Evolutionary conservation across 2,113 vertebrate genomes (phyloP), one percentile per base, ranked within the genome.

Genomic region (Oxyura jamaicensis): DNA sequence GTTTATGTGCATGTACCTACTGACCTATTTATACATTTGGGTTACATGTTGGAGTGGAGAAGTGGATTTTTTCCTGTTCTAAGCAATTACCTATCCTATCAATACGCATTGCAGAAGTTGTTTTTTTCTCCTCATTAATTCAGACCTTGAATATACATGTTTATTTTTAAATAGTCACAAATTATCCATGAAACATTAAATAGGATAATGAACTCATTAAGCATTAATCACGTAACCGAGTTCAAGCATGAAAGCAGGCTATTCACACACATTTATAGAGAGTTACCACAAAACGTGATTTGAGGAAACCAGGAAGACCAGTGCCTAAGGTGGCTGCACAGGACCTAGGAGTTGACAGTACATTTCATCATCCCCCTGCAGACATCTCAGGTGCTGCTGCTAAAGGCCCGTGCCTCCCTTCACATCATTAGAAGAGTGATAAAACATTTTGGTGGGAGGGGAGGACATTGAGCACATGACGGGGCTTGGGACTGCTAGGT

Each of bases 171-270:
- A 86, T 90, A 95, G 95, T 39, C 1, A 2, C 85, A 95, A 95
- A 93, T 94, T 97, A 91, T 50, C 90, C 94, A 86, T 93, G 89
- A 92, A 96, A 94, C 66, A 78, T 96, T 96, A 93, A 94, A 88
- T 69, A 93, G 91, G 88, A 96, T 96, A 93, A 97, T 91, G 90
- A 96, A 91, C 88, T 94, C 76, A 96, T 95, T 95, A 94, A 48
- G 68, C 73, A 81, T 88, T 91, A 96, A 84, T 78, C 63, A 31
- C 0, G 0, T 63, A 39, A 31, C 16, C 2, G 3, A 72, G 56
- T 44, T 81, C 42, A 73, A 90, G 60, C 85, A 88, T 73, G 53
- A 88, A 67, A 53, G 19, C 13, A 31, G 35, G 29, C 29, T 83
- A 83, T 48, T 69, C 52, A 68, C 56, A n/a, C 3, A 4, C 8